These are phyloP conservation scores for Gallinago paraguaiae DNA, from an alignment of 2,113 vertebrate species.

Conservation along the genomic window DNA sequence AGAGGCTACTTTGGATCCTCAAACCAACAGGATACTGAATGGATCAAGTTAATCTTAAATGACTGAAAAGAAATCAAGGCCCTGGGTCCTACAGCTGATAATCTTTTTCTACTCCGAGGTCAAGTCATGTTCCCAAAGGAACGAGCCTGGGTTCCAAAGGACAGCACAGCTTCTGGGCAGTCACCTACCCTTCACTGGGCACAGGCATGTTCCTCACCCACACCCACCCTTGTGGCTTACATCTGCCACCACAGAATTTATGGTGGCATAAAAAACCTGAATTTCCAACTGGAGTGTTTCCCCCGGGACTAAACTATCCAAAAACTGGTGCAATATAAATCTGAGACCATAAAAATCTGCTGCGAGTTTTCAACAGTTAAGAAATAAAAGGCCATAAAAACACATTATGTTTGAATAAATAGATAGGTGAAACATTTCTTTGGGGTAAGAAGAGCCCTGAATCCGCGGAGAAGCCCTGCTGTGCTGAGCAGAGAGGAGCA, in stretches of 20 bases:
- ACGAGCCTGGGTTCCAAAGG: not conserved
- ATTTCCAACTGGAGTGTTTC: slow-evolving; percentile 14
- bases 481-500: not conserved
- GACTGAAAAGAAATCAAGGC: not conserved
- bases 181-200: fast-evolving
- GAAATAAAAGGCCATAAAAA: slow-evolving; percentile 43
- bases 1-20: not conserved
- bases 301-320: not conserved
- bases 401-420: not conserved
- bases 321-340: not conserved
- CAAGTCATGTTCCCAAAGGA: not conserved
- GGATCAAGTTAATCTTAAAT: not conserved
- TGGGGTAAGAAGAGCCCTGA: not conserved
- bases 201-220: not conserved
- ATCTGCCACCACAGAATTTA: not conserved
- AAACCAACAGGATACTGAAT: not conserved
- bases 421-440: not conserved
- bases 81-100: not conserved
- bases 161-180: not conserved
- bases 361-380: not conserved
- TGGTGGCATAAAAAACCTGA: not conserved
- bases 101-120: not conserved
- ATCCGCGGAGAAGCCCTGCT: not conserved
- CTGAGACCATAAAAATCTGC: slow-evolving; percentile 25
- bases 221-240: not conserved